Percentiles rank a stretch among this genome's conserved stretches.
These are phyloP conservation scores for Mastomys coucha DNA, from an alignment of 2,113 vertebrate species.

Conservation along the genomic window DNA sequence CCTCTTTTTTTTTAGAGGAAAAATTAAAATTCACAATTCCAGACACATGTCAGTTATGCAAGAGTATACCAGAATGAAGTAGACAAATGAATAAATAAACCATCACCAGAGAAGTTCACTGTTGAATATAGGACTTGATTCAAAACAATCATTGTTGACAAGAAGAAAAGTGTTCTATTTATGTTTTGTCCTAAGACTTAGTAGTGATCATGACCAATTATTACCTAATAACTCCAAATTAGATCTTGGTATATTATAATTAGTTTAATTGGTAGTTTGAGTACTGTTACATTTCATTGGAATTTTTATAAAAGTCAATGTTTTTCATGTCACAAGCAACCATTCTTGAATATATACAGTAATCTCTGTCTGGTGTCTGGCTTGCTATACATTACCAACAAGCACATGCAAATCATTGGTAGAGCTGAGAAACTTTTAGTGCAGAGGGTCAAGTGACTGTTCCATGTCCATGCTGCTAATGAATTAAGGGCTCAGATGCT, in stretches of 20 bases:
- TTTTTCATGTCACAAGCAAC: constrained; percentile 7
- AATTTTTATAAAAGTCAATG: constrained; percentile 43
- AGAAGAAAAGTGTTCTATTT: constrained; percentile 33
- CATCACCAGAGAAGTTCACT: neutral
- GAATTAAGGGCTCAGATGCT: constrained; percentile 8
- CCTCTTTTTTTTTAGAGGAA: neutral
- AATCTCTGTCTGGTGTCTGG: neutral
- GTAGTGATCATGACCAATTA: constrained; percentile 21
- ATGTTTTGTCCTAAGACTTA: constrained; percentile 20
- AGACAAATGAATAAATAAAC: neutral
- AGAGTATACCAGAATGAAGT: neutral
- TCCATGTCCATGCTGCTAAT: constrained; percentile 1
- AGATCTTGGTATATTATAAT: constrained; percentile 41
- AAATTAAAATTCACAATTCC: constrained; percentile 39
- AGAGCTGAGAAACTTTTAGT: constrained; percentile 34
- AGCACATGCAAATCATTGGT: neutral
- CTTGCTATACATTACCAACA: neutral
- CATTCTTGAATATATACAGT: constrained; percentile 31
- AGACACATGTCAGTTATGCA: neutral
- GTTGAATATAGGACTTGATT: neutral
- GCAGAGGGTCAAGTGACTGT: constrained; percentile 28
- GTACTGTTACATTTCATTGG: neutral
- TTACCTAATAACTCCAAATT: constrained; percentile 55
- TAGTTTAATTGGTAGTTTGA: constrained; percentile 54
- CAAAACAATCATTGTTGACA: neutral